These are phyloP conservation scores for Sinocyclocheilus anshuiensis DNA, from an alignment of 2,113 vertebrate genomes.

Conservation along the genomic window DNA sequence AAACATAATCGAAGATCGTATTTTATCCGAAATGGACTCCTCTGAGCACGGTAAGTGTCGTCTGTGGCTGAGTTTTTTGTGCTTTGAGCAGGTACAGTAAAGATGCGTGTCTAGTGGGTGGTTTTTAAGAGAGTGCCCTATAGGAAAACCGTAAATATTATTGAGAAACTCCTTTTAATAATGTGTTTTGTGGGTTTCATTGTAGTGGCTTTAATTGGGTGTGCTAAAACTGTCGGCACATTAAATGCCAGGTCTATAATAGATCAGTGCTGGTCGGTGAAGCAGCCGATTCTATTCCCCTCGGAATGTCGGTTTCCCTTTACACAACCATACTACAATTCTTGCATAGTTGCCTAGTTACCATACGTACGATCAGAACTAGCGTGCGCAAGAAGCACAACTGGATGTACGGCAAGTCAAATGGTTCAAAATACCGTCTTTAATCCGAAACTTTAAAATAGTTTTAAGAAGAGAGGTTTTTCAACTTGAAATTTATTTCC, in stretches of 20 bases:
- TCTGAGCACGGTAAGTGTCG: constrained; percentile 45
- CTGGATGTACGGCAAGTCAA: too few relatives aligned
- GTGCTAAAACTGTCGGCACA: background rate
- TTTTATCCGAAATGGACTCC: constrained; percentile 45
- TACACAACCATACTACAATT: too few relatives aligned
- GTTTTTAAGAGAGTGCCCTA: background rate
- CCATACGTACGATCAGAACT: too few relatives aligned
- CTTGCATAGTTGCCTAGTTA: too few relatives aligned
- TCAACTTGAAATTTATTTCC: too few relatives aligned
- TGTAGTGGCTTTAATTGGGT: background rate
- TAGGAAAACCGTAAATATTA: background rate
- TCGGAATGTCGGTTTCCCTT: too few relatives aligned
- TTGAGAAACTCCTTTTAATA: background rate
- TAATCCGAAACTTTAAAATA: too few relatives aligned
- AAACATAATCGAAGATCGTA: background rate
- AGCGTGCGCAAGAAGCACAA: too few relatives aligned
- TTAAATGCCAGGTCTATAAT: background rate
- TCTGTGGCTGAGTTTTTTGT: background rate
- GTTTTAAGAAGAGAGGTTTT: too few relatives aligned
- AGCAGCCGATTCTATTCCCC: too few relatives aligned
- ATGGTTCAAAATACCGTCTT: too few relatives aligned
- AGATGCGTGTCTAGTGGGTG: background rate
- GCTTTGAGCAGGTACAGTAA: background rate
- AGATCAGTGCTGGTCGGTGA: background rate
- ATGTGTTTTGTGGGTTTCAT: background rate